These are phyloP conservation scores for Andrena minutula DNA, from an alignment of 2,888 invertebrate genomes.

Conservation along the genomic window DNA sequence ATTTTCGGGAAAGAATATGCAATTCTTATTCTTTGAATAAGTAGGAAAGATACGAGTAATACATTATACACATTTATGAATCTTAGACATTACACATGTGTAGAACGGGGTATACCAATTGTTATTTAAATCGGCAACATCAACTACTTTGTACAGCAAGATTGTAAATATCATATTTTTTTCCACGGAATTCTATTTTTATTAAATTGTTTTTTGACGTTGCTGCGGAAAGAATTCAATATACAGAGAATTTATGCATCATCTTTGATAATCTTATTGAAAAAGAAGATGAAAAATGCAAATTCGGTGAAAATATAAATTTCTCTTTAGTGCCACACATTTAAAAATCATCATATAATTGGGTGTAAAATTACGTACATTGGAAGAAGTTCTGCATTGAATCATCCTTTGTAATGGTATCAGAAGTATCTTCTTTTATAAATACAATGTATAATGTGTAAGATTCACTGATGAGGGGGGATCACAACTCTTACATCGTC, in stretches of 20 bases:
- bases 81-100: conserved; percentile 47
- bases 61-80: conserved; percentile 41
- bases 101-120: conserved; percentile 23
- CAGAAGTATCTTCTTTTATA: conserved; percentile 4
- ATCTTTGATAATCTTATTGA: not conserved
- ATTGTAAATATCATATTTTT: conserved; percentile 4
- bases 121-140: conserved; percentile 12
- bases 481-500: conserved; percentile 11
- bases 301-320: not conserved
- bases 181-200: conserved; percentile 13
- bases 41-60: conserved; percentile 37
- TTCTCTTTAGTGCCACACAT: not conserved
- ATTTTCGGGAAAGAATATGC: conserved; percentile 43
- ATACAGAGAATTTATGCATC: not conserved
- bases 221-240: not conserved
- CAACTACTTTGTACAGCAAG: not conserved
- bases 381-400: not conserved
- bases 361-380: too few relatives aligned
- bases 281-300: not conserved
- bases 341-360: too few relatives aligned
- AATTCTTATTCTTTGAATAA: conserved; percentile 52
- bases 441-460: conserved; percentile 39
- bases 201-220: not conserved
- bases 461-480: conserved; percentile 26
- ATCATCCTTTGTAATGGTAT: not conserved